phyloP scores from a whole-genome alignment of 2,888 invertebrate species.

The Acanthacorydalis orientalis region DNA sequence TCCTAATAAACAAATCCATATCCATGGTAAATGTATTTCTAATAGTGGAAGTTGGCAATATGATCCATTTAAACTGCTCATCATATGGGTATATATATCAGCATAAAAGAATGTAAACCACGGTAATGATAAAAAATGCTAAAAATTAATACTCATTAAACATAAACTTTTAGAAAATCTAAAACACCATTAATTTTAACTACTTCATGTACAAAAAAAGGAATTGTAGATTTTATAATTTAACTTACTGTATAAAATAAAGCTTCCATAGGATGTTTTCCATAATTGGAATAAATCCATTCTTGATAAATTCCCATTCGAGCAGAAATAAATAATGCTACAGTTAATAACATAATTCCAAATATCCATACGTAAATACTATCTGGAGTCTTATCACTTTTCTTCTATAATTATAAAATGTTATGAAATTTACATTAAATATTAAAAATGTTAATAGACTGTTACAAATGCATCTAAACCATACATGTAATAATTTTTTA shows the following conservation, averaged over 20 bases:
- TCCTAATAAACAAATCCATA: conserved; percentile 60
- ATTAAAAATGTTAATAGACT: conserved; percentile 9
- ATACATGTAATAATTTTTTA: too few relatives aligned
- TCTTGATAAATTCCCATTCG: conserved; percentile 90
- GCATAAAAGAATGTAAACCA: conserved; percentile 64
- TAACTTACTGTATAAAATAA: conserved; percentile 59
- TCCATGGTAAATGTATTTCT: conserved; percentile 47
- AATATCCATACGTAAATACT: conserved; percentile 45
- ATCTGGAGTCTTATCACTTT: conserved; percentile 15
- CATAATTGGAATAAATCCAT: conserved; percentile 61
- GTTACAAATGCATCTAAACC: neutral
- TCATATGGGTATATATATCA: conserved; percentile 62
- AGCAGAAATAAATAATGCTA: conserved; percentile 83
- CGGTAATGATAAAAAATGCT: conserved; percentile 82
- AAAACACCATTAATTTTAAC: neutral
- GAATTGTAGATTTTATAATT: neutral
- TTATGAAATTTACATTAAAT: neutral
- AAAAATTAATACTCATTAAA: conserved; percentile 19
- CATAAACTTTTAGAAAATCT: conserved; percentile 2
- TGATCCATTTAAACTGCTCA: conserved; percentile 51
- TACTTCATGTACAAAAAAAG: neutral
- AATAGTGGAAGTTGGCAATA: conserved; percentile 37
- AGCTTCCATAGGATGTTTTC: conserved; percentile 84
- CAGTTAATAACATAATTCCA: conserved; percentile 67
- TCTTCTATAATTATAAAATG: neutral